Conservation (phyloP, 2,113 vertebrate species). For the Marcusenius ussheri region DNA sequence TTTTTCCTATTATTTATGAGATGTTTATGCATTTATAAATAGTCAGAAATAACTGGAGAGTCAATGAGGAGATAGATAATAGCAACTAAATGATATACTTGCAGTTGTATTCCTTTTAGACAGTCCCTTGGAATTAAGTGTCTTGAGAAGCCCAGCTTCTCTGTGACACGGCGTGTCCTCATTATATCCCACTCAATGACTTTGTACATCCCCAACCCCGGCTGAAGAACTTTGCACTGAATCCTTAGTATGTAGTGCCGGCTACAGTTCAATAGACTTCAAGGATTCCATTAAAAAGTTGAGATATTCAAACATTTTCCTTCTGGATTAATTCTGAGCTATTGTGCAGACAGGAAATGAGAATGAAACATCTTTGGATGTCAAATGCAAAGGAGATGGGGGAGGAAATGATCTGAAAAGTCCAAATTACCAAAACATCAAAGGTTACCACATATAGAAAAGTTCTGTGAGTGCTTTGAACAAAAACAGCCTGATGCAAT, state of each 20-base stretch:
- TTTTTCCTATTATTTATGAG: not conserved
- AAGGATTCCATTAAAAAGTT: slow-evolving; percentile 12
- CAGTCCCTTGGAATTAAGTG: not conserved
- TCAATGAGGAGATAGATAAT: not conserved
- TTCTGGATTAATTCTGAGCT: slow-evolving; percentile 17
- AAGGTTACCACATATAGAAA: not conserved
- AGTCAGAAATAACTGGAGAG: not conserved
- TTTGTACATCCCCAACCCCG: not conserved
- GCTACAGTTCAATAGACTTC: not conserved
- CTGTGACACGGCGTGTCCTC: not conserved
- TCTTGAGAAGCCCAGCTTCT: not conserved
- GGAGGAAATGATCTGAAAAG: not conserved
- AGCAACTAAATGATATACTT: not conserved
- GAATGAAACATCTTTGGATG: not conserved
- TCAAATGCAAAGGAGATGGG: not conserved
- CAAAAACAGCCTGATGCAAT: not conserved
- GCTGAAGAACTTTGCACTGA: not conserved
- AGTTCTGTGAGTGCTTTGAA: not conserved
- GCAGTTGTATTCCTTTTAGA: not conserved
- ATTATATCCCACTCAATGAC: not conserved
- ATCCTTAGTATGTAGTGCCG: not conserved
- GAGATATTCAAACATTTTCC: slow-evolving; percentile 4
- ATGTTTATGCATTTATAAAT: not conserved
- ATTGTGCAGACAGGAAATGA: slow-evolving; percentile 7
- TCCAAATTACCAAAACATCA: not conserved